Conservation (phyloP, 2,113 vertebrate genomes). For the Phylloscopus trochiloides region DNA sequence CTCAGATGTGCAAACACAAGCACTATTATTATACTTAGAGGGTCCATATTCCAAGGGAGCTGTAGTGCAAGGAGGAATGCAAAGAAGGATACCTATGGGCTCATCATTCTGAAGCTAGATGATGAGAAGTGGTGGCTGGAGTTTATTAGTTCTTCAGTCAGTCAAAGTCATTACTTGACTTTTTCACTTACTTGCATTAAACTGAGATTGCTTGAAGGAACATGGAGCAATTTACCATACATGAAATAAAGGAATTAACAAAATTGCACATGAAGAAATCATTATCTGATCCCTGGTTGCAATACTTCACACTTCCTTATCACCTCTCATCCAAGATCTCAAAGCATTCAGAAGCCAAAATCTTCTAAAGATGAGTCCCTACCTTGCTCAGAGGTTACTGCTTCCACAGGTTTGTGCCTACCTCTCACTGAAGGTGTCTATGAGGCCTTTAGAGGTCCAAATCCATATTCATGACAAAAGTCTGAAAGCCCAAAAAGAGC, state of each 20-base stretch:
- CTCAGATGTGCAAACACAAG: neutral
- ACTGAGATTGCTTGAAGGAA: slow-evolving; percentile 2
- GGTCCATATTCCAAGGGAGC: neutral
- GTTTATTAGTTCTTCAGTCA: slow-evolving; percentile 25
- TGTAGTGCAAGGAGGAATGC: neutral
- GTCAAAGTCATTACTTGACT: neutral
- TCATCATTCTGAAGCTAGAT: neutral
- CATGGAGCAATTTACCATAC: neutral
- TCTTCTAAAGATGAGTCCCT: neutral
- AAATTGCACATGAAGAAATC: neutral
- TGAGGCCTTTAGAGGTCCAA: neutral
- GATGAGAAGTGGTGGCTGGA: neutral
- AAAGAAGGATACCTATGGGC: neutral
- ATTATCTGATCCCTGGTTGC: neutral
- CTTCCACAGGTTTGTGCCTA: neutral
- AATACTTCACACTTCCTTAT: neutral
- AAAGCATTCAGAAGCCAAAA: neutral
- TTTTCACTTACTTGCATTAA: neutral
- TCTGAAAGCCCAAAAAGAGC: neutral
- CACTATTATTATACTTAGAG: neutral
- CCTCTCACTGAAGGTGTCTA: neutral
- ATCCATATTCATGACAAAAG: rapidly evolving
- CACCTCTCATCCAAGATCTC: neutral
- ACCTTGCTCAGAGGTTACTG: neutral
- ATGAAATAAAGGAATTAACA: slow-evolving; percentile 1